Base-by-base conservation (phyloP, 92 coral and sea anemone genomes). In the Porites evermanni region DNA sequence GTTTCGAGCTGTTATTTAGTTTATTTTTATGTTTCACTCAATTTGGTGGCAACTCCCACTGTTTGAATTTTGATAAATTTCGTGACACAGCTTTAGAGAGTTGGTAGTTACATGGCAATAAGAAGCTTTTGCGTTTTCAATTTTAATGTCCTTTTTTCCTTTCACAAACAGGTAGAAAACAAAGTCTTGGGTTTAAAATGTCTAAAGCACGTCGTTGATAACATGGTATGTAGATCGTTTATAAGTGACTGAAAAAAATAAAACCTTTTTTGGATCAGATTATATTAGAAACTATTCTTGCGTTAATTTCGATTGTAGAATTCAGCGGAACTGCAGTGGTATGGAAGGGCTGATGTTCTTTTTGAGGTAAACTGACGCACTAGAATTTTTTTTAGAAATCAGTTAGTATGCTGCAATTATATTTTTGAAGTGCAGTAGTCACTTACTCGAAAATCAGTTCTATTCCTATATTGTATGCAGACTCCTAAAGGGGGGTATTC, bases 311-410 rank as follows among this genome's bases (percentile, higher is more conserved):
- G 32, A 6, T 70, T 50, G 23, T 23, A 92, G 88, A 95, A 95
- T 88, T 88, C 93, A 56, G 92, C 98, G 4, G 96, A 95, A 51
- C 88, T 93, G 24, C 88, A 86, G 66, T 95, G 98, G 98, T 93
- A 86, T 71, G 98, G 98, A 21, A 86, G 98, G 70, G 96, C 98
- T 14, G 93, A 93, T 69, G 96, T 95, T 17, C 86, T 95, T 16
- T 95, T 85, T 72, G 98, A 95, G 95, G 95, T 92, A 23, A 44
- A 9, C 18, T 20, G 17, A 38, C 47, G 6, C 47, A 38, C 47
- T 38, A 4, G 47, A 38, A 59, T 8, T 14, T 38, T 12, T 4
- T 66, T n/a, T 29, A 47, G 9, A 32, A 72, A 8, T 18, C 59
- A n/a, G 77, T 47, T 5, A 32, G 54, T 2, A 19, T 6, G 16